These are phyloP conservation scores for Turdus rufiventris DNA, from an alignment of 2,113 vertebrate species.

Conservation along the genomic window DNA sequence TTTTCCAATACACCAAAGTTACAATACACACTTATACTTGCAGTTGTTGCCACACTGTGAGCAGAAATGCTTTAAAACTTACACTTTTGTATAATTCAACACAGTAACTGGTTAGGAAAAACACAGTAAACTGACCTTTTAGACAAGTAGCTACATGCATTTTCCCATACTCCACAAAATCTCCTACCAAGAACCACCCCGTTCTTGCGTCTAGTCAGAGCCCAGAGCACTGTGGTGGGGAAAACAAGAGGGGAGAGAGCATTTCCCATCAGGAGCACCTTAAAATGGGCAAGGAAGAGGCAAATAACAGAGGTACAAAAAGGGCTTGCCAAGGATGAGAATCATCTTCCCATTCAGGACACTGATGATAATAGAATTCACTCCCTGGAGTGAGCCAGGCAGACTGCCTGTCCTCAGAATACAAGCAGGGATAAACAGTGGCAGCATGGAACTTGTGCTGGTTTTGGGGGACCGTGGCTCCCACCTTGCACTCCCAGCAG, in stretches of 20 bases:
- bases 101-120: background rate
- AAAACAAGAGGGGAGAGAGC: background rate
- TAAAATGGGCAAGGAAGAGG: background rate
- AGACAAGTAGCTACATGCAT: background rate
- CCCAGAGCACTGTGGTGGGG: rapidly evolving
- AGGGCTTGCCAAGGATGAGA: background rate
- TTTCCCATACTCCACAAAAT: background rate
- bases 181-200: background rate
- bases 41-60: background rate
- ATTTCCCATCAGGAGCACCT: background rate
- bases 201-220: background rate
- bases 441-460: background rate
- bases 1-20: background rate
- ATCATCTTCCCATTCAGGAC: background rate
- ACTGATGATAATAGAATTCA: background rate
- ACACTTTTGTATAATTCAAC: background rate
- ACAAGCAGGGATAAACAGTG: background rate
- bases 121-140: background rate
- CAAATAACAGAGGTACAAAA: background rate
- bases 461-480: background rate
- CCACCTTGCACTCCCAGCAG: background rate
- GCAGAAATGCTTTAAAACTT: background rate
- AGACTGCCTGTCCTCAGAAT: background rate
- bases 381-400: background rate
- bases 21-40: background rate